Evolutionary conservation across 2,113 vertebrate genomes (phyloP).

Genomic region (Genyomyrus donnyi): DNA sequence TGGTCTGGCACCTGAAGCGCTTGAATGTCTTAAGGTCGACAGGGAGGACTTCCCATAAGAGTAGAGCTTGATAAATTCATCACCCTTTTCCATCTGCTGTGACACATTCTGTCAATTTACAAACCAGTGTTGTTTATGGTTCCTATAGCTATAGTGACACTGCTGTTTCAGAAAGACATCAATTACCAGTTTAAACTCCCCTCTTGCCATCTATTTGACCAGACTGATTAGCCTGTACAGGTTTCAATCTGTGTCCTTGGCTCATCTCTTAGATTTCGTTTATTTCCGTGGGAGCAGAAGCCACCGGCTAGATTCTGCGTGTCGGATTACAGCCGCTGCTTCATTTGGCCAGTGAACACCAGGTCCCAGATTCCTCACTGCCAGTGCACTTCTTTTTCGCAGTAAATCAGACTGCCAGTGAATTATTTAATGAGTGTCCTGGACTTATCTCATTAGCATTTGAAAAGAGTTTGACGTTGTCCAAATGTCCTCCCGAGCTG

Average conservation of each 20-base stretch:
- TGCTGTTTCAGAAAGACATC: neutral
- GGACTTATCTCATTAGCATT: constrained; percentile 15
- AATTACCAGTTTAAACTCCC: neutral
- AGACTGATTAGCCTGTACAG: neutral
- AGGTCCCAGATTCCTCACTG: neutral
- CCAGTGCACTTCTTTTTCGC: neutral
- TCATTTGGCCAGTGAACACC: neutral
- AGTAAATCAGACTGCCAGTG: neutral
- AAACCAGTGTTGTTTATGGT: neutral
- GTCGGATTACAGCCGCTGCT: neutral
- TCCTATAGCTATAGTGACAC: neutral
- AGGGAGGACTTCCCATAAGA: neutral
- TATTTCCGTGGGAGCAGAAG: neutral
- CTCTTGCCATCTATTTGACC: neutral
- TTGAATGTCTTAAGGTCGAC: neutral
- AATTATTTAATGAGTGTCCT: constrained; percentile 7
- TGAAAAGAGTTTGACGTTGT: constrained; percentile 7
- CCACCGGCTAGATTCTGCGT: neutral
- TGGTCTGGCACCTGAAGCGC: neutral
- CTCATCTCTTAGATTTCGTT: neutral
- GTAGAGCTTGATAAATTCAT: neutral
- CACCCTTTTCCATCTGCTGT: neutral
- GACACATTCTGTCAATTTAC: neutral
- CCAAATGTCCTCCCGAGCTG: neutral
- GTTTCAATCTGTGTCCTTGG: neutral